Base-by-base conservation (phyloP, 2,888 invertebrate genomes). In the Lithophane semibrunnea region DNA sequence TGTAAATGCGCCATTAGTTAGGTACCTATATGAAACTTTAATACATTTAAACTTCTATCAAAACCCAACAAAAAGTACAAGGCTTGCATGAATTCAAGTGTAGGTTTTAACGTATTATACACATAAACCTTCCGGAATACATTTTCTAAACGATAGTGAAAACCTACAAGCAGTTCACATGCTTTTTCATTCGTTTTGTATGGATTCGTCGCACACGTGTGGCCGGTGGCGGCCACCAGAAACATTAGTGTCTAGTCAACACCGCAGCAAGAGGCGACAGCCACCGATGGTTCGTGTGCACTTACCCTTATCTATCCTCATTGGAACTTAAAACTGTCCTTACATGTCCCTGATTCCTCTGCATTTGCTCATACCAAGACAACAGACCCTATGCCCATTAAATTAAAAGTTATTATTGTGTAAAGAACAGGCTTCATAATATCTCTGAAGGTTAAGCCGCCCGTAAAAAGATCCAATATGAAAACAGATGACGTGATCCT, bases 401-500 rank as follows among this genome's bases (percentile, higher is more conserved):
- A 37, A 73, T 77, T 77, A 81, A 47, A 63, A 63, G 16, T n/a
- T 54, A 74, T 54, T 54, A 54, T 47, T 47, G 54, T 49, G 24
- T 77, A 74, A 77, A 81, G 75, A 81, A 79, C 65, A 61, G 64
- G 63, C 61, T 78, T 75, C 61, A 68, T 74, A 68, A 72, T 73
- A 71, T 76, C n/a, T 65, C 60, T 60, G 66, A 77, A 69, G 79
- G 64, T 37, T 67, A 56, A 54, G 42, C 24, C 64, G 65, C 18
- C 44, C 71, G 65, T 80, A 80, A 77, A 83, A 81, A 72, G 29
- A 78, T 78, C 75, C 78, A 87, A 87, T 87, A 87, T 82, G 71
- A 69, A 82, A 85, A 82, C 85, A 77, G 64, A 87, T 79, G 85
- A 79, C 76, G 82, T 75, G 29, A 71, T 58, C 69, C 78, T 74